Conservation (phyloP, 2,113 vertebrate genomes). For the Sylvia atricapilla region DNA sequence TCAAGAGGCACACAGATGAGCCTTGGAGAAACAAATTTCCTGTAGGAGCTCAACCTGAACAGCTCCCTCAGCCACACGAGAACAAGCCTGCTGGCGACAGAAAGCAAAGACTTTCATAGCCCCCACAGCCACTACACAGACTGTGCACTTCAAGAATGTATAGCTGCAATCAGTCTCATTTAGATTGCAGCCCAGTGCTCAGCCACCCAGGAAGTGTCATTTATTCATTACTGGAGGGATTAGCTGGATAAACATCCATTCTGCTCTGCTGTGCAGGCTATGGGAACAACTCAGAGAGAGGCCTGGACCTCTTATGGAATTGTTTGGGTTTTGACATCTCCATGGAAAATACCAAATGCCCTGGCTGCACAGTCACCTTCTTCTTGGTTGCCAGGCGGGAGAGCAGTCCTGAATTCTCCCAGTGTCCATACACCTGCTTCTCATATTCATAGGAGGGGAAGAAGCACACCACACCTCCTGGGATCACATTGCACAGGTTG, state of each 20-base stretch:
- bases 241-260: constrained; percentile 37
- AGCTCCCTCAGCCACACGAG: neutral
- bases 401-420: constrained; percentile 84
- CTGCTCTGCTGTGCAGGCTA: constrained; percentile 7
- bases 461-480: constrained; percentile 92
- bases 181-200: constrained; percentile 24
- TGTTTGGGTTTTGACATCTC: neutral
- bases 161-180: constrained; percentile 29
- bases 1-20: neutral
- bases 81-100: neutral
- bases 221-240: constrained; percentile 30
- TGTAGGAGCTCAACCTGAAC: neutral
- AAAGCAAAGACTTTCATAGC: neutral
- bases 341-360: neutral
- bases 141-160: neutral
- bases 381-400: constrained; percentile 82
- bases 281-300: neutral
- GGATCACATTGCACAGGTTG: constrained; percentile 90
- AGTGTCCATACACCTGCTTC: constrained; percentile 80
- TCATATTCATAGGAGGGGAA: constrained; percentile 94
- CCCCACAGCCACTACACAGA: neutral
- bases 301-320: neutral
- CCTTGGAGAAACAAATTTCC: neutral
- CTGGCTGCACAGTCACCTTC: constrained; percentile 74
- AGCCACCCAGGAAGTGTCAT: neutral